A percentile compares a stretch with the other conserved stretches of the same genome.
Evolutionary conservation across 2,113 vertebrate genomes (phyloP).

Genomic region (Mastomys natalensis): DNA sequence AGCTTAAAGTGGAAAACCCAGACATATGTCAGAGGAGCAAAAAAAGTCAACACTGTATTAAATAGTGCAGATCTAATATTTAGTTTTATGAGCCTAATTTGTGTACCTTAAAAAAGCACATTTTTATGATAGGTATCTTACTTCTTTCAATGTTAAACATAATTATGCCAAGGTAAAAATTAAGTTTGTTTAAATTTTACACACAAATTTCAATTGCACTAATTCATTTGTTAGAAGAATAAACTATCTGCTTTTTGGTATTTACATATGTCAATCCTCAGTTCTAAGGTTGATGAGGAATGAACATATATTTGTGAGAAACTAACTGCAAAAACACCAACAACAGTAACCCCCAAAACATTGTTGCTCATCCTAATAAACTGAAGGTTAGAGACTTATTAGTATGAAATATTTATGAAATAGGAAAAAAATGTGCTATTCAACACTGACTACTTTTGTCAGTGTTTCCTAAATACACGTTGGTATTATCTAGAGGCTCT

Average conservation of each 20-base stretch:
- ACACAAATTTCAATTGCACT: not conserved
- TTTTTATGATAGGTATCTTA: not conserved
- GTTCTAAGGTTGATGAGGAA: not conserved
- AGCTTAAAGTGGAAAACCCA: not conserved
- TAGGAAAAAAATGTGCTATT: not conserved
- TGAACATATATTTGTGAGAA: not conserved
- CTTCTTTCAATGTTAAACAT: not conserved
- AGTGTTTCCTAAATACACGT: not conserved
- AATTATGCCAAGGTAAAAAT: not conserved
- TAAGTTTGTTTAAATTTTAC: not conserved
- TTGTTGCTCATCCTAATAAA: not conserved
- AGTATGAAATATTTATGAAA: not conserved
- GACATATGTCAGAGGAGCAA: not conserved
- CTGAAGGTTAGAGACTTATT: not conserved
- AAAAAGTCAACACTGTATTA: not conserved
- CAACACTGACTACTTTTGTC: not conserved
- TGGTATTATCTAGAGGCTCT: accelerated
- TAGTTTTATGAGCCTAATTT: not conserved
- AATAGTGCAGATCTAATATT: not conserved
- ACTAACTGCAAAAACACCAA: not conserved
- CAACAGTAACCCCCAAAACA: not conserved
- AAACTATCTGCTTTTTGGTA: not conserved
- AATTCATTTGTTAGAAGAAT: not conserved
- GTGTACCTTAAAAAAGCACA: not conserved
- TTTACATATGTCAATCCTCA: not conserved